Conservation (phyloP, 2,113 vertebrate species). For the Anolis sagrei region DNA sequence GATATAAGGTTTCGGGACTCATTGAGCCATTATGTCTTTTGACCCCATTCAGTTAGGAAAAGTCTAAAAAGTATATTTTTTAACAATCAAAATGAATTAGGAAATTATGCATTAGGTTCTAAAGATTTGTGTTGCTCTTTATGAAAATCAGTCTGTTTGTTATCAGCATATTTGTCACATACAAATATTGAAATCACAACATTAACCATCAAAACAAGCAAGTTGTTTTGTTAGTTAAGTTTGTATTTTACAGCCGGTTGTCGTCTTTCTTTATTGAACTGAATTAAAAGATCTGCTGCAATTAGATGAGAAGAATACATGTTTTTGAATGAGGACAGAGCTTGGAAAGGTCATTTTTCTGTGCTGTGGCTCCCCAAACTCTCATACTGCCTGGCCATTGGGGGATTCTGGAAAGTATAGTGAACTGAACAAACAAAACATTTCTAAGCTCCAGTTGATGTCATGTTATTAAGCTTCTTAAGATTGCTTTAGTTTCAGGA, state of each 20-base stretch:
- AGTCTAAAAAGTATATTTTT: neutral
- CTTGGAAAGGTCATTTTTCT: too few relatives aligned
- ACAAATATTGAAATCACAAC: conserved; percentile 8
- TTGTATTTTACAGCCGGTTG: neutral
- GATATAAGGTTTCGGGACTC: too few relatives aligned
- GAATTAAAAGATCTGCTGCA: too few relatives aligned
- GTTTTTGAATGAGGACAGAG: conserved; percentile 1
- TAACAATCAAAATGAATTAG: neutral
- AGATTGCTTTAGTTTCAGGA: neutral
- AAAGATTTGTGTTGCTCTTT: neutral
- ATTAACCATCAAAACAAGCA: conserved; percentile 8
- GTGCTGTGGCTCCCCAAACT: too few relatives aligned
- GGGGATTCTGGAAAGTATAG: neutral
- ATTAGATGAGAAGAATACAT: too few relatives aligned
- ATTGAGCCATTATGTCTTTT: too few relatives aligned
- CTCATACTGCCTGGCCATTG: too few relatives aligned
- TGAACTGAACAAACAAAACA: conserved; percentile 11
- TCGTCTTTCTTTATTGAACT: neutral
- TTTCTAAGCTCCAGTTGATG: neutral
- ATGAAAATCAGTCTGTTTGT: conserved; percentile 6
- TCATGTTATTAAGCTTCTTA: neutral
- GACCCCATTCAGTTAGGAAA: too few relatives aligned
- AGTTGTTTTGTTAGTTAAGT: neutral
- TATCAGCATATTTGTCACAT: conserved; percentile 11
- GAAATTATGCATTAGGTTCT: neutral